These are phyloP conservation scores for Leuctra nigra DNA, from an alignment of 2,888 invertebrate genomes.

Conservation along the genomic window DNA sequence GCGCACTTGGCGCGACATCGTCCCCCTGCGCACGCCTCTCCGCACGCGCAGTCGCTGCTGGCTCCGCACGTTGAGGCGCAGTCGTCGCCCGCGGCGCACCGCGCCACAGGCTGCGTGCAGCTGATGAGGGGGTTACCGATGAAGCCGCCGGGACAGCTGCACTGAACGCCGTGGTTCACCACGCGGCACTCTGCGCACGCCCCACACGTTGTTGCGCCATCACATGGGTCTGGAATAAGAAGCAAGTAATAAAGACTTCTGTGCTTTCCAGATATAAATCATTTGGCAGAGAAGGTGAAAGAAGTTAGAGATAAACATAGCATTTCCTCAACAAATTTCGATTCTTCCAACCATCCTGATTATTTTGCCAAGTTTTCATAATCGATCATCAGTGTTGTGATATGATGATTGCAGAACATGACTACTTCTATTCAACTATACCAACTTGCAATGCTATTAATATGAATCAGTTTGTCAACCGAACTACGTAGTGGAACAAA, in stretches of 20 bases:
- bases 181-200: constrained; percentile 78
- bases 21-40: constrained; percentile 67
- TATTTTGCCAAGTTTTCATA: too few relatives aligned
- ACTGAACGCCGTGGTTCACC: constrained; percentile 76
- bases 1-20: constrained; percentile 70
- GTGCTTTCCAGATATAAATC: too few relatives aligned
- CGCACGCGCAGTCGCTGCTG: constrained; percentile 69
- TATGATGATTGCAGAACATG: too few relatives aligned
- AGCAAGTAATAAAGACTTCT: too few relatives aligned
- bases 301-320: too few relatives aligned
- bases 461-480: too few relatives aligned
- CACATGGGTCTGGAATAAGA: constrained; percentile 66
- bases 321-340: too few relatives aligned
- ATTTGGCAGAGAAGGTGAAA: neutral
- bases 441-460: too few relatives aligned
- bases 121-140: constrained; percentile 74
- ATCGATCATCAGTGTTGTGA: too few relatives aligned
- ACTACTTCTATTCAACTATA: too few relatives aligned
- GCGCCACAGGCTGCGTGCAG: constrained; percentile 63
- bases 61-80: constrained; percentile 63
- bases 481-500: too few relatives aligned
- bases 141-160: constrained; percentile 74
- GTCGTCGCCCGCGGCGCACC: constrained; percentile 68
- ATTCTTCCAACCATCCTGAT: too few relatives aligned
- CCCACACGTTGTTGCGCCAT: constrained; percentile 66